Base-by-base conservation (phyloP, 1,140 invertebrate genomes). In the Caenorhabditis latens region DNA sequence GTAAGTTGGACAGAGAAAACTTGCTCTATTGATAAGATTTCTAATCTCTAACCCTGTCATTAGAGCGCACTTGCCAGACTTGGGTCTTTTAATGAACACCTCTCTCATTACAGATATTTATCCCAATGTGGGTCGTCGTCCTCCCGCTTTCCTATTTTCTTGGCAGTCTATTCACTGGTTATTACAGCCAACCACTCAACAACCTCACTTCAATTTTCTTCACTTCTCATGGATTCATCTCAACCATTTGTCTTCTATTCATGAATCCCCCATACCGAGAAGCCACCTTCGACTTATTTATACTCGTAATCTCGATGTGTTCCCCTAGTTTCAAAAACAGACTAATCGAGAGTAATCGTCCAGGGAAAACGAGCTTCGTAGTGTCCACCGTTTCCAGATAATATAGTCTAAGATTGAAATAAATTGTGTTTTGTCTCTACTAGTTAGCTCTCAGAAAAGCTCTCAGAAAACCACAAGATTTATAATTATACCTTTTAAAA, bases 111-210 rank as follows among this genome's bases (percentile, higher is more conserved):
- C 8, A 71, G 40, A 71, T 71, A 0, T 71, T 71, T 11, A 71
- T 71, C 46, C 65, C 65, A 46, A 71, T 71, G 65, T 71, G 65
- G 65, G 40, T 71, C 4, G 42, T 71, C 19, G 42, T 71, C 24
- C 40, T 71, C 43, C 65, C 65, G 19, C 42, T 71, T 43, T 71
- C 65, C 8, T 71, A 71, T 19, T 71, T 71, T 46, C n/a, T 71
- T 8, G 65, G 65, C 43, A 63, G 61, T 32, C 14, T 63, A 11
- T 71, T 71, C 65, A 71, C 42, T 46, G 65, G 65, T 19, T 71
- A 71, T 32, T 71, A 71, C 65, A 71, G 24, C 46, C 65, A 71
- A 71, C 19, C 65, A 19, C 19, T 71, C 14, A 71, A 71, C 19
- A 71, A 43, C 19, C 24, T 43, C 16, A 63, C 61, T 3, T 63